Evolutionary conservation across 2,797 vertebrate genomes (phyloP).

Genomic region (Aulostomus chinensis): DNA sequence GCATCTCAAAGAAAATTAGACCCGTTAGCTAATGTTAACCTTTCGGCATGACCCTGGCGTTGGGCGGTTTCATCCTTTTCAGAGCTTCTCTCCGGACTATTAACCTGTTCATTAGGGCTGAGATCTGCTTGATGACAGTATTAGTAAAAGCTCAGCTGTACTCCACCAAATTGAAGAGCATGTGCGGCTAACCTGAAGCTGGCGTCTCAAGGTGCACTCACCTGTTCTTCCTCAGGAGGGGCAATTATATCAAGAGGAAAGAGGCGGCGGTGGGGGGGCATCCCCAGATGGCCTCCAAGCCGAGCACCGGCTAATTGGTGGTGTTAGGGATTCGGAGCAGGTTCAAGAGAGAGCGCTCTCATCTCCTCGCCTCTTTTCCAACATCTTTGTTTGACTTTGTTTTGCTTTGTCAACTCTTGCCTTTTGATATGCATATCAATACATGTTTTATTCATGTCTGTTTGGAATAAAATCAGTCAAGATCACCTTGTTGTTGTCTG

Average conservation of each 20-base stretch:
- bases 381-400: conserved; percentile 72
- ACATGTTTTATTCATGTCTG: conserved; percentile 82
- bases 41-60: conserved; percentile 23
- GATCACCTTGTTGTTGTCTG: conserved; percentile 59
- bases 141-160: conserved; percentile 69
- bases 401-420: conserved; percentile 73
- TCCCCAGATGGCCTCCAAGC: conserved; percentile 68
- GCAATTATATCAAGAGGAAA: conserved; percentile 82
- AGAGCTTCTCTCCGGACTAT: conserved; percentile 45
- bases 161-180: conserved; percentile 64
- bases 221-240: conserved; percentile 81
- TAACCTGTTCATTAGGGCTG: conserved; percentile 73
- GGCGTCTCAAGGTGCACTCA: conserved; percentile 72
- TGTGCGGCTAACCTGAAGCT: conserved; percentile 66
- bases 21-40: background rate
- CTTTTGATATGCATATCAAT: conserved; percentile 78
- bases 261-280: conserved; percentile 28
- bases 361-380: conserved; percentile 34
- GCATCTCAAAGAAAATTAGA: background rate
- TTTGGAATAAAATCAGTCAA: conserved; percentile 57
- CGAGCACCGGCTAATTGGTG: conserved; percentile 77
- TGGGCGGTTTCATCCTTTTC: conserved; percentile 43
- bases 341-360: conserved; percentile 56
- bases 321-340: conserved; percentile 72
- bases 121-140: conserved; percentile 68